Base-by-base conservation (phyloP, 2,888 invertebrate genomes). In the Chymomyza procnemis region DNA sequence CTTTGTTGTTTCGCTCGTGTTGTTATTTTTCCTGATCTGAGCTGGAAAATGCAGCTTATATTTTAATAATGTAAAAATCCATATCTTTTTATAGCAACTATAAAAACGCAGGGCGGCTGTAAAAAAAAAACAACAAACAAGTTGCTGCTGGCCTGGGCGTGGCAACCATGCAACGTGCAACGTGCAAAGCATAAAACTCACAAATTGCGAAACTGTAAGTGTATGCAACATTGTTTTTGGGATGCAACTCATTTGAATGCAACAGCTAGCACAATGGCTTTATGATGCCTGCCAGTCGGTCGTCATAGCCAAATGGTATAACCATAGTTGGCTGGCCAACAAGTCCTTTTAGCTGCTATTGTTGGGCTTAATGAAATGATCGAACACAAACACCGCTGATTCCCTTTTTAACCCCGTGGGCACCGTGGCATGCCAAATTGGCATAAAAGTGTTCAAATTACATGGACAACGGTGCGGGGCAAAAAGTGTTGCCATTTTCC, bases 51-150 rank as follows among this genome's bases (percentile, higher is more conserved):
- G 22, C 59, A 58, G 57, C 34, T 64, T 67, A 56, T 52, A 48
- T 70, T 70, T 84, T 80, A 84, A 81, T 85, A 83, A 74, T 78
- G 73, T 73, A 73, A 72, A 79, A 72, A 72, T 71, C 73, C 81
- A 80, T 83, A 78, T 85, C 86, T 80, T 66, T 67, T 74, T 75
- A 80, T 81, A 81, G 67, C 70, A 71, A 66, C 71, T 69, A 81
- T 84, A 80, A 84, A 83, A 78, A 80, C 71, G 78, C 71, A 26
- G 26, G 71, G 61, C 67, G 67, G 71, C 70, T 70, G 69, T 76
- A 77, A 80, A 76, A 70, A 18, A 5, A n/a, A 14, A n/a, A 26
- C 48, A 26, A 18, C 30, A 30, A 18, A 21, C 56, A 21, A 50
- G 54, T 21, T 21, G 54, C 14, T 41, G 12, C 9, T 41, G 34